Percentiles rank a stretch among this genome's conserved stretches.
Evolutionary conservation across 2,888 invertebrate species (phyloP).

Genomic region (Ormyrus thymus): DNA sequence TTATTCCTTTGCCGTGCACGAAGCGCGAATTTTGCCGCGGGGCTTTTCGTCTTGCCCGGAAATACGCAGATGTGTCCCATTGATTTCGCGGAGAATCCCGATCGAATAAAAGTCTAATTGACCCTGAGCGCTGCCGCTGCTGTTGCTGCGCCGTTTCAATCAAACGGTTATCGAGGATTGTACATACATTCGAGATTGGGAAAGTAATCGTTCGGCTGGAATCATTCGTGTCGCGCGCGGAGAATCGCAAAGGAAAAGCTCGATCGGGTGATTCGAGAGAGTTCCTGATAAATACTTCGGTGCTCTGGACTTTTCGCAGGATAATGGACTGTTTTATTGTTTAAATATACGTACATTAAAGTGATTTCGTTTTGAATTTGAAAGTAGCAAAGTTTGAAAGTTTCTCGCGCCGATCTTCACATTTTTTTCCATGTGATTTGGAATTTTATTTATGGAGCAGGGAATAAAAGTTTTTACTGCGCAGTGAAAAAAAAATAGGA

Average conservation of each 20-base stretch:
- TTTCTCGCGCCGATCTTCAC: too few relatives aligned
- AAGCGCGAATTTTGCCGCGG: too few relatives aligned
- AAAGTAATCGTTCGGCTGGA: slow-evolving; percentile 31
- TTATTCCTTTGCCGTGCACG: too few relatives aligned
- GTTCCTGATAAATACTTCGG: slow-evolving; percentile 12
- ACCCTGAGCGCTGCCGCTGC: slow-evolving; percentile 8
- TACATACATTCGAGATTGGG: slow-evolving; percentile 22
- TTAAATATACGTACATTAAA: too few relatives aligned
- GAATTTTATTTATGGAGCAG: too few relatives aligned
- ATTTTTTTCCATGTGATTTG: too few relatives aligned
- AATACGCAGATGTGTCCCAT: slow-evolving; percentile 12
- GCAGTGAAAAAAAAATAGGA: too few relatives aligned
- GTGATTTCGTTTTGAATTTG: too few relatives aligned
- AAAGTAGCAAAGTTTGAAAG: too few relatives aligned
- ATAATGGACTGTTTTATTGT: too few relatives aligned
- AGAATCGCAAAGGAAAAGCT: slow-evolving; percentile 25
- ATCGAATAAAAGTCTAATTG: slow-evolving; percentile 50
- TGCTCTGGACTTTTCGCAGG: too few relatives aligned
- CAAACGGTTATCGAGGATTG: slow-evolving; percentile 22
- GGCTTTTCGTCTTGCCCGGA: slow-evolving; percentile 1
- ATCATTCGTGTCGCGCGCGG: slow-evolving; percentile 25
- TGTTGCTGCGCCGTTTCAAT: slow-evolving; percentile 19
- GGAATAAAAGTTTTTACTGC: too few relatives aligned
- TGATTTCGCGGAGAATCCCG: slow-evolving; percentile 25
- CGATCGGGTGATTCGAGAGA: slow-evolving; percentile 1